Conservation (phyloP, 2,797 vertebrate genomes). For the Novumbra hubbsi region DNA sequence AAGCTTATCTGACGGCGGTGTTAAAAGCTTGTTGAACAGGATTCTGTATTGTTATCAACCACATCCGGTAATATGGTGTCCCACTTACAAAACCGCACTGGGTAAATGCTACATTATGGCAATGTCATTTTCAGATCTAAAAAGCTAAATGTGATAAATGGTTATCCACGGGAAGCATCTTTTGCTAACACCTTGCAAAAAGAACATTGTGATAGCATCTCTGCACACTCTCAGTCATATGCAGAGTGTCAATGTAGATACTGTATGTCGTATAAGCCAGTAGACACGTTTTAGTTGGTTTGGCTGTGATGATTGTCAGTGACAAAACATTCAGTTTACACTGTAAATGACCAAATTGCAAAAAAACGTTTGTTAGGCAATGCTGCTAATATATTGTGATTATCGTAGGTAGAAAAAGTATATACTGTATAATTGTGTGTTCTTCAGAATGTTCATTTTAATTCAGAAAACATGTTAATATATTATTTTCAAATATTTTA, state of each 20-base stretch:
- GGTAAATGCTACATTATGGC: neutral
- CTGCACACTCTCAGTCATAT: neutral
- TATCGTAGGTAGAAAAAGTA: slow-evolving; percentile 48
- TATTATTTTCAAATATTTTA: slow-evolving; percentile 64
- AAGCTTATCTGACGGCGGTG: neutral
- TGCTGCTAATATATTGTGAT: slow-evolving; percentile 64
- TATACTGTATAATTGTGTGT: slow-evolving; percentile 48
- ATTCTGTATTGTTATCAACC: slow-evolving; percentile 39
- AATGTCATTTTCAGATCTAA: slow-evolving; percentile 6
- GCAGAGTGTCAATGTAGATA: neutral
- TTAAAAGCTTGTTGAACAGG: slow-evolving; percentile 20
- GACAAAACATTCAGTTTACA: no score
- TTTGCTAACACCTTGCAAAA: neutral
- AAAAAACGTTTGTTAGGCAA: slow-evolving; percentile 4
- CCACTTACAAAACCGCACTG: slow-evolving; percentile 33
- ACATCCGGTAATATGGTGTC: slow-evolving; percentile 31
- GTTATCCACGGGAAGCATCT: neutral
- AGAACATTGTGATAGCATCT: neutral
- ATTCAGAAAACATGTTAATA: slow-evolving; percentile 50
- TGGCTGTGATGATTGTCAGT: no score
- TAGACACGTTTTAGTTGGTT: no score
- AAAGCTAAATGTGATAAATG: slow-evolving; percentile 4
- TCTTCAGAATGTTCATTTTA: slow-evolving; percentile 30
- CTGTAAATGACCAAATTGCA: no score
- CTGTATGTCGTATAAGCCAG: neutral